Evolutionary conservation across 2,113 vertebrate genomes (phyloP).

Genomic region (Hippocampus guttulatus): DNA sequence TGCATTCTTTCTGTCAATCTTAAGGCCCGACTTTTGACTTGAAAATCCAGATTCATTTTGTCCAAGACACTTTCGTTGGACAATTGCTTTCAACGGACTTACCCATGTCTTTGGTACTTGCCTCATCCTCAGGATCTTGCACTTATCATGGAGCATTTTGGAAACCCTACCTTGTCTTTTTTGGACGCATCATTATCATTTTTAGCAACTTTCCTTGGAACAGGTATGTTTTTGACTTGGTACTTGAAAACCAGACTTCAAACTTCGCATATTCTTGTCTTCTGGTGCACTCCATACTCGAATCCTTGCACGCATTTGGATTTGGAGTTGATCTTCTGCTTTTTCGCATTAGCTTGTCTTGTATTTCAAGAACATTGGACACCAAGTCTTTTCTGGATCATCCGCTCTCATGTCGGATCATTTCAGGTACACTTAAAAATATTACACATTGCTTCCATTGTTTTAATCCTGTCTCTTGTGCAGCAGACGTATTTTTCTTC

Average conservation of each 20-base stretch:
- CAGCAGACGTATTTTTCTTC: constrained; percentile 43
- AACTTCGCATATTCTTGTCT: neutral
- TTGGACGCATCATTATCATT: neutral
- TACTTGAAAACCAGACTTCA: neutral
- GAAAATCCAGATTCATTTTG: neutral
- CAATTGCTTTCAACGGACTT: neutral
- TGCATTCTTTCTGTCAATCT: constrained; percentile 15
- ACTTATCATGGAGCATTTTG: constrained; percentile 14
- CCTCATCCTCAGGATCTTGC: neutral
- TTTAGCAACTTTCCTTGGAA: neutral
- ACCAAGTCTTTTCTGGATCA: constrained; percentile 1
- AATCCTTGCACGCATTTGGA: neutral
- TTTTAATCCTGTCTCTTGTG: constrained; percentile 54
- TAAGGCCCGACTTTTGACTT: constrained; percentile 12
- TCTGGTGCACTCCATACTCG: neutral
- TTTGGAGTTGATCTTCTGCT: neutral
- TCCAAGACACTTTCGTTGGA: constrained; percentile 2
- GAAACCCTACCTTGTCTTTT: neutral
- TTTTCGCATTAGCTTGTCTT: neutral
- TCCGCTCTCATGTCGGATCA: neutral
- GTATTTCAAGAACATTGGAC: neutral
- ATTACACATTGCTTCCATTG: constrained; percentile 15
- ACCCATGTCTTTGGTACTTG: neutral
- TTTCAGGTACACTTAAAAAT: constrained; percentile 6
- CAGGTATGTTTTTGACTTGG: neutral